Evolutionary conservation across 2,888 invertebrate species (phyloP).

Genomic region (Leucophenga montana): DNA sequence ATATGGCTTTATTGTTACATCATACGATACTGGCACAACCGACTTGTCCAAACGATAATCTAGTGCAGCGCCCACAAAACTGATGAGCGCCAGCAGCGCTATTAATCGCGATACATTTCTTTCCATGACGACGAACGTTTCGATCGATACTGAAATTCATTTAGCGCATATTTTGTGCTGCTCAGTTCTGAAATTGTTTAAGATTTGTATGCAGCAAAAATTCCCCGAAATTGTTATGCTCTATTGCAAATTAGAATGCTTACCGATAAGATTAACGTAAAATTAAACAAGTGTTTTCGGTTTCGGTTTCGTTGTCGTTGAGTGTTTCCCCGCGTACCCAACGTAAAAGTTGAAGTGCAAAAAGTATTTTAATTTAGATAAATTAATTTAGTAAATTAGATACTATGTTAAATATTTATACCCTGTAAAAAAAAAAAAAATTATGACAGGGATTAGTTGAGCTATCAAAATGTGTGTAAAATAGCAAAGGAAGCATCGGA

Average conservation of each 20-base stretch:
- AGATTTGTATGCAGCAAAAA: conserved; percentile 32
- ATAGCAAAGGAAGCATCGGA: no score
- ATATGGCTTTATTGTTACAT: conserved; percentile 74
- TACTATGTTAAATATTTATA: no score
- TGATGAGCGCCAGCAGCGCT: conserved; percentile 35
- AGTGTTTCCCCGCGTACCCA: no score
- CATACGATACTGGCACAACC: conserved; percentile 75
- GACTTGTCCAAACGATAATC: conserved; percentile 67
- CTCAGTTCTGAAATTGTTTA: neutral
- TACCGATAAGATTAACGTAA: conserved; percentile 47
- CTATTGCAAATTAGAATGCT: no score
- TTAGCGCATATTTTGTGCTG: neutral
- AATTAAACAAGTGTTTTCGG: no score
- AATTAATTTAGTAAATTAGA: no score
- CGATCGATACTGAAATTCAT: conserved; percentile 19
- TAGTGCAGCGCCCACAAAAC: conserved; percentile 1
- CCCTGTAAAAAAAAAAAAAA: no score
- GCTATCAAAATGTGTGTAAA: no score
- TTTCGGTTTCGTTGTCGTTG: no score
- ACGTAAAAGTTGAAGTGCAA: no score
- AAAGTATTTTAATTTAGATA: no score
- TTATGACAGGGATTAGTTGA: no score
- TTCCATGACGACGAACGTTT: conserved; percentile 17
- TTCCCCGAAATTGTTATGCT: conserved; percentile 32
- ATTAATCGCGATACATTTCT: conserved; percentile 4